Base-by-base conservation (phyloP, 2,797 vertebrate species). In the Mormyrus proboscirostris region DNA sequence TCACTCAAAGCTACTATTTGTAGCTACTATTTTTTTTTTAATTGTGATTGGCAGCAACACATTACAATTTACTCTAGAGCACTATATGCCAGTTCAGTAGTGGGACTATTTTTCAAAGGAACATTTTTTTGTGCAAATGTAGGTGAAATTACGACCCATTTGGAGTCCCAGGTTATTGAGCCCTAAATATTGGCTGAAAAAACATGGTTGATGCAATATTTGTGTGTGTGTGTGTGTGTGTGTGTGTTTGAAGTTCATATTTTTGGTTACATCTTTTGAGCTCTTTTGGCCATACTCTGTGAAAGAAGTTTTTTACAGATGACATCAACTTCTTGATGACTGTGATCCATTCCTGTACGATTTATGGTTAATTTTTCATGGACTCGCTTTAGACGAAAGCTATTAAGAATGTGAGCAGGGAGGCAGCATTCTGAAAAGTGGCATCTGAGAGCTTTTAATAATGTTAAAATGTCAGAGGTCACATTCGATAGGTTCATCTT, bases 361-460 rank as follows among this genome's bases (percentile, higher is more conserved):
- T 86, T 92, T 57, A 33, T 69, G 88, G 94, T 96, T 91, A 93
- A 94, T 94, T 93, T 94, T 95, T 88, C 92, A 95, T 95, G 92
- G 92, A 89, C 89, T 89, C 90, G 90, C 91, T 90, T 90, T 93
- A 92, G 93, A 91, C 88, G 92, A 92, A 91, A 93, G 88, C 90
- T 93, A 92, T 94, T 93, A 95, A 92, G 92, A 92, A 90, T 89
- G 59, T 91, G 84, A 73, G 84, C 91, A 92, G 79, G 65, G 79
- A 51, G 65, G 89, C 88, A 91, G 59, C 57, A 57, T 91, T 90
- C 25, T 44, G 92, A 92, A 93, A 88, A 94, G 85, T 90, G 91
- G 89, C 92, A 90, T 91, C 89, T 89, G 53, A 92, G 89, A 88
- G 89, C 90, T 93, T 93, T 91, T 92, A 90, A 89, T 92, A 92